phyloP scores from a whole-genome alignment of 2,888 invertebrate species.

The Drosophila infuscata region DNA sequence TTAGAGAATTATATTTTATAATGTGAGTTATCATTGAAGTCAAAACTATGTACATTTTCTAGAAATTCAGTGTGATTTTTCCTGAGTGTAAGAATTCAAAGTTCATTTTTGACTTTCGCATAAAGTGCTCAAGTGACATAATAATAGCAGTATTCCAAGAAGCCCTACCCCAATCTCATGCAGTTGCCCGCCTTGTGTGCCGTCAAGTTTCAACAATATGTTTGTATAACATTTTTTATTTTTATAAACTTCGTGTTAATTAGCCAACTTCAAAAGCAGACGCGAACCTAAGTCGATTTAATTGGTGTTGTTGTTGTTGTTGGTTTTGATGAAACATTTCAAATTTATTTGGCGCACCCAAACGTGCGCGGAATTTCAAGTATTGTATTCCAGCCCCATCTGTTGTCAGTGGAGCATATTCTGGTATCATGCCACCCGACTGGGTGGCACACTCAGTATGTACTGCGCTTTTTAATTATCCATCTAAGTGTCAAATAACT shows the following conservation, averaged over 20 bases:
- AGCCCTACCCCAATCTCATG: too few species aligned
- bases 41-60: background rate
- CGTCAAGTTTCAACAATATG: background rate
- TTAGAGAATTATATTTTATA: background rate
- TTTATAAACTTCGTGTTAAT: constrained; percentile 32
- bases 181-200: background rate
- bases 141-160: background rate
- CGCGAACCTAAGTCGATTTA: constrained; percentile 35
- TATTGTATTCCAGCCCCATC: background rate
- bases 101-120: background rate
- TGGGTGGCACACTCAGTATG: background rate
- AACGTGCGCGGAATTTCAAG: constrained; percentile 50
- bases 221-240: too few species aligned
- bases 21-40: background rate
- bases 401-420: background rate
- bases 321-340: constrained; percentile 52
- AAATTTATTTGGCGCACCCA: constrained; percentile 51
- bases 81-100: background rate
- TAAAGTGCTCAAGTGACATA: background rate
- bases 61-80: background rate
- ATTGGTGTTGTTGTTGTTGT: constrained; percentile 23
- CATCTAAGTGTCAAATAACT: background rate
- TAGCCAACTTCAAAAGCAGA: constrained; percentile 29
- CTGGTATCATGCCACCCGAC: background rate
- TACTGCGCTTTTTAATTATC: constrained; percentile 4